These are phyloP conservation scores for Adineta ricciae DNA, from an alignment of 2,888 invertebrate species.

Conservation along the genomic window DNA sequence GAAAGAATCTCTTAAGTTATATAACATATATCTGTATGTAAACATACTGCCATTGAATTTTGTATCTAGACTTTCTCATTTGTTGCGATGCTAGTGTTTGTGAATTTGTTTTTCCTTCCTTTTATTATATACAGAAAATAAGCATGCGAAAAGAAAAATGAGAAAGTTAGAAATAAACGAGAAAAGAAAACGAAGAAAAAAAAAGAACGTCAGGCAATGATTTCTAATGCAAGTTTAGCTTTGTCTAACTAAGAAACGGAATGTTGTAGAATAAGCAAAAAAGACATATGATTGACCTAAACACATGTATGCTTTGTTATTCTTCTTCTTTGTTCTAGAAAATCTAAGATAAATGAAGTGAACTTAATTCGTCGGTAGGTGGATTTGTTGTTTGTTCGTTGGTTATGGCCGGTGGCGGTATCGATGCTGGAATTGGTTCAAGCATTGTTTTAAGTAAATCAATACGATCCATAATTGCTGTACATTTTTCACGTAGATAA, in stretches of 20 bases:
- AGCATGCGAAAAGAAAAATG: neutral
- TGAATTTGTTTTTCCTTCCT: neutral
- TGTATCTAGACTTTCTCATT: neutral
- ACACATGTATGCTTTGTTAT: neutral
- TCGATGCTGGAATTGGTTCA: neutral
- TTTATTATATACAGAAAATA: conserved; percentile 13
- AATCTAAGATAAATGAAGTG: neutral
- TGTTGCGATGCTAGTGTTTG: neutral
- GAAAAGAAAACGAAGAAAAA: neutral
- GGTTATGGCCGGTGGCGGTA: neutral
- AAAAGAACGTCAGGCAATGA: neutral
- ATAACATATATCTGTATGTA: neutral
- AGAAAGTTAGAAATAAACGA: neutral
- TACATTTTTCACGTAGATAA: conserved; percentile 33
- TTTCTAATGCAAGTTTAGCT: neutral
- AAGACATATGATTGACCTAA: neutral
- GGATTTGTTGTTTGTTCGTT: neutral
- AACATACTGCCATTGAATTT: neutral
- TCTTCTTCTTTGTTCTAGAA: neutral
- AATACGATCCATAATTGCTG: conserved; percentile 33
- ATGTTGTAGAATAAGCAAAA: neutral
- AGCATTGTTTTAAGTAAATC: conserved; percentile 29
- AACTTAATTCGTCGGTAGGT: neutral
- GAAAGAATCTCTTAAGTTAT: neutral
- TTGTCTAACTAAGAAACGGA: neutral